Evolutionary conservation across 2,888 invertebrate species (phyloP), one percentile per base, ranked within the genome.

Genomic region (Fragum fragum): DNA sequence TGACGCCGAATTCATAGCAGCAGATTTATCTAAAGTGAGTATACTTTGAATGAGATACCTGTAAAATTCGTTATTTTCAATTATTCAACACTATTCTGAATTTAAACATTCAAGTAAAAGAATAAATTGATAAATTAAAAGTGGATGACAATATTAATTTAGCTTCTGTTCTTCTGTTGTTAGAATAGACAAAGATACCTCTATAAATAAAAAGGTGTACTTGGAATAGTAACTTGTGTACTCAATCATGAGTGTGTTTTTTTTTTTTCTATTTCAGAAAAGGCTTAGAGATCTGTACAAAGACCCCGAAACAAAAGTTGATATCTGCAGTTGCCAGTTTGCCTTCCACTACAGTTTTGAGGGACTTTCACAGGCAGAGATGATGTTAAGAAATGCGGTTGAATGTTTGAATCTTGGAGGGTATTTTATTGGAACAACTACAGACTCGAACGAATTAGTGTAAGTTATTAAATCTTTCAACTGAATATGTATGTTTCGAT

Each of bases 351-450:
- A 99, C 93, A 91, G 92, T 55, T 95, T 95, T 87, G 94, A 94
- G 86, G 93, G 92, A 77, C 86, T 89, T 39, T 78, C 88, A 6
- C 98, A 99, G 95, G 98, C 98, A 0, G 97, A 98, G 92, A 96
- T 97, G 93, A 98, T 99, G 98, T 95, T 99, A 9, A 96, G 96
- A 80, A 99, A 99, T 95, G 97, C 97, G 11, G 96, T 98, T 7
- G 98, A 98, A 93, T 97, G 97, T 93, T 95, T 99, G 28, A 96
- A 96, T 88, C 96, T 97, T 0, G 99, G 98, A 78, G 99, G 99
- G 1, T 98, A 96, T 94, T 99, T 99, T 92, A 97, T 99, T 94
- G 99, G 99, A n/a, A 99, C 99, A 16, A 97, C 99, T 82, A 98
- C 99, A 11, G 97, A 99, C 96, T 97, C 99, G 0, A 96, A 97